phyloP scores from a whole-genome alignment of 1,140 invertebrate species.

The Hestina assimilis region DNA sequence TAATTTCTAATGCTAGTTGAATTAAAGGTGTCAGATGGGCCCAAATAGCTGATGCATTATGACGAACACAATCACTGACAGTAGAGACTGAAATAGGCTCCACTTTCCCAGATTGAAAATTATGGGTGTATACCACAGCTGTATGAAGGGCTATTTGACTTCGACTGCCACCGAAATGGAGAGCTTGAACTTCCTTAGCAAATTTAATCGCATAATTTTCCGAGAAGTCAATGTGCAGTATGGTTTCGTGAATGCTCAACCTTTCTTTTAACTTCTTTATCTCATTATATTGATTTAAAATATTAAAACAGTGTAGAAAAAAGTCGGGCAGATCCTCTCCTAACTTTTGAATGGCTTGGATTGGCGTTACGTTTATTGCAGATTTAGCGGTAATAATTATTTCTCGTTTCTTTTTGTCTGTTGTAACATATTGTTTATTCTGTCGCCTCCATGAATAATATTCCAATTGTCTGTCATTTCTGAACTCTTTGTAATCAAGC shows the following conservation, averaged over 20 bases:
- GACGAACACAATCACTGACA: background rate
- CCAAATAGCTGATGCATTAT: background rate
- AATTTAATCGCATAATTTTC: slow-evolving; percentile 11
- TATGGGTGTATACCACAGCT: slow-evolving; percentile 7
- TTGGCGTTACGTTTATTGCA: slow-evolving; percentile 1
- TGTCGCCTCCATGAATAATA: background rate
- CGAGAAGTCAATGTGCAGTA: slow-evolving; percentile 2
- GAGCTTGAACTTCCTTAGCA: slow-evolving; percentile 4
- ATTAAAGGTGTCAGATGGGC: background rate
- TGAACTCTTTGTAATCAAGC: background rate
- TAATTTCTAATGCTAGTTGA: background rate
- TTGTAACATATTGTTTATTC: background rate
- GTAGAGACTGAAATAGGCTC: background rate
- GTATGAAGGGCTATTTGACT: slow-evolving; percentile 4
- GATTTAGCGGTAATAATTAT: slow-evolving; percentile 1
- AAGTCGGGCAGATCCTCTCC: background rate
- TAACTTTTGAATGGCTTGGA: slow-evolving; percentile 15
- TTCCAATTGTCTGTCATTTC: background rate
- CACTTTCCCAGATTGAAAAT: background rate
- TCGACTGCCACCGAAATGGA: slow-evolving; percentile 16
- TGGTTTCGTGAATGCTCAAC: background rate
- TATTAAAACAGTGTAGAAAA: background rate
- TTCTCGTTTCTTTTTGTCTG: background rate
- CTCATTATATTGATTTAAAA: background rate
- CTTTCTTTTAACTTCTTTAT: background rate